Evolutionary conservation across 2,888 invertebrate species (phyloP), one percentile per base, ranked within the genome.

Genomic region (Calameuta pallipes): DNA sequence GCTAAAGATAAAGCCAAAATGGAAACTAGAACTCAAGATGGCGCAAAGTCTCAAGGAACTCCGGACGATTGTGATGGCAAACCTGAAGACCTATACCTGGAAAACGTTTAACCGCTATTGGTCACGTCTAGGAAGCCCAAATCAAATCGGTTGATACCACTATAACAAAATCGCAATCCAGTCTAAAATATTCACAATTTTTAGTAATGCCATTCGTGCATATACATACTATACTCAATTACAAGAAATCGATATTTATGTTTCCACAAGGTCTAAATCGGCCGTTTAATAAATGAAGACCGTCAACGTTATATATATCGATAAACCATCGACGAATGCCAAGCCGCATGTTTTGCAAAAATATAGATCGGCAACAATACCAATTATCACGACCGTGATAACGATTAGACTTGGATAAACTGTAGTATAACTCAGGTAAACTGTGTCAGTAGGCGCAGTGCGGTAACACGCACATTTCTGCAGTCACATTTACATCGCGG

Each of bases 401-500:
- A 56, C 56, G 56, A 23, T 56, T 56, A 56, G 56, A 71, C 33
- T 71, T 34, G 71, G 71, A 71, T 71, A 71, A 79, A 80, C 79
- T 78, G 78, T 77, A 79, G 78, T 76, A 79, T 78, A 82, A 81
- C 81, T 79, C 79, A 78, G 76, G 81, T 78, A 76, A 83, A 83
- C 76, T 81, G 82, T 82, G 82, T 82, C 82, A 79, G 83, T 82
- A 84, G 83, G 82, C 85, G 85, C 85, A 85, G 82, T 85, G 85
- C 85, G 84, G 85, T 84, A 84, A 82, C 85, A 84, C 84, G 84
- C 84, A 84, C 82, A 79, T 83, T 84, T 83, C 84, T 81, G 76
- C 74, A 78, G 78, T 75, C 73, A 70, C 75, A 74, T 76, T 79
- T 76, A 34, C 31, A 71, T 71, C 71, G 71, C 71, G 31, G 31